Base-by-base conservation (phyloP, 2,797 vertebrate genomes). In the Huso huso region DNA sequence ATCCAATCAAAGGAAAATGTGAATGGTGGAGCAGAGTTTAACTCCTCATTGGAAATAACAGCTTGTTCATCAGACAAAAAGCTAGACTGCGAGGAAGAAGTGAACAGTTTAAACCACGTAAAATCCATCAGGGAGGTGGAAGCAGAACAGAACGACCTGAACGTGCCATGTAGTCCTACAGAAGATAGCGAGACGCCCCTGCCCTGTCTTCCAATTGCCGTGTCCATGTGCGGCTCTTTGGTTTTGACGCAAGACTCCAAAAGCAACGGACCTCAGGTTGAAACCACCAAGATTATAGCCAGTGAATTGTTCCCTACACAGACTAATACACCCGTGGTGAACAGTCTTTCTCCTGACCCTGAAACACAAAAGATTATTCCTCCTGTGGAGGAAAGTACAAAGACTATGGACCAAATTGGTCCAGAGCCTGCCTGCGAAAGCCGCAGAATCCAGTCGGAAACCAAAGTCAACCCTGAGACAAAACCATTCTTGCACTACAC, bases 201-300 rank as follows among this genome's bases (percentile, higher is more conserved):
- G 37, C 88, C 91, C 0, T 92, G 87, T 77, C 79, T 93, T 68
- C 86, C 90, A 6, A 68, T 87, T 52, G 81, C 89, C 37, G 86
- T 87, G 61, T 91, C 91, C 65, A 72, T 89, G 67, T 91, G 90
- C 75, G 84, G 83, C 51, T 90, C 89, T 6, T 77, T 88, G 69
- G 78, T 79, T 72, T 80, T 79, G 10, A 68, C 58, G 12, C 80
- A 77, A 66, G 75, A 70, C 23, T 9, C 69, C 6, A 68, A 73
- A 9, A 73, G 75, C 74, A 76, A 73, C 66, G 73, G 76, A 72
- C 60, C 69, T 70, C 79, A 72, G 4, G 51, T 69, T 51, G 83
- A 82, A 74, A 72, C 63, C 8, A 58, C 50, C 0, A 74, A 76
- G 0, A 75, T 71, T 7, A 71, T 75, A n/a, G 8, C 51, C 1